Conservation (phyloP, 2,113 vertebrate genomes). For the Otis tarda region DNA sequence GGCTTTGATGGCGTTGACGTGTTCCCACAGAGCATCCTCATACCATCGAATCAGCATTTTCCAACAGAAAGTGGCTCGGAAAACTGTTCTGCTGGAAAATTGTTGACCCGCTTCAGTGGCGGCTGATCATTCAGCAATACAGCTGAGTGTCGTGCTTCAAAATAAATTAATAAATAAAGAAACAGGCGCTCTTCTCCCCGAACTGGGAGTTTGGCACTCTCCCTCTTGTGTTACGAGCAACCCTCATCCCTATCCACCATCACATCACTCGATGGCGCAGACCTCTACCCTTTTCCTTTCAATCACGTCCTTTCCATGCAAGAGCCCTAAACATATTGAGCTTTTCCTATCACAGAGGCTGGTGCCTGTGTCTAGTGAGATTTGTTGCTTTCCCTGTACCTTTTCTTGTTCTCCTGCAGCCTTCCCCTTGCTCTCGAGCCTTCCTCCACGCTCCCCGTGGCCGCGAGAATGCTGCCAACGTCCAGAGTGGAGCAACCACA, state of each 20-base stretch:
- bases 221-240: neutral
- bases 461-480: accelerated
- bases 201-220: accelerated
- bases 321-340: neutral
- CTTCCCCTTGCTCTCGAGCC: neutral
- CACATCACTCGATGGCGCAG: neutral
- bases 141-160: neutral
- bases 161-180: neutral
- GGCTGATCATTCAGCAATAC: neutral
- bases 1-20: neutral
- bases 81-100: conserved; percentile 20
- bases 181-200: neutral
- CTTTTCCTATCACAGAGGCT: neutral
- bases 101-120: neutral
- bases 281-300: neutral
- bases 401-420: neutral
- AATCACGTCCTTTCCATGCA: neutral
- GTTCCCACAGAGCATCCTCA: conserved; percentile 10
- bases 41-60: neutral
- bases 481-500: neutral
- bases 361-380: neutral
- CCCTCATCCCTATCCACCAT: neutral
- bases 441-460: neutral
- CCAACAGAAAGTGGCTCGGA: neutral
- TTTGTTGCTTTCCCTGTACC: neutral